Evolutionary conservation across 2,888 invertebrate genomes (phyloP), one percentile per base, ranked within the genome.

Genomic region (Orthonychiurus folsomi): DNA sequence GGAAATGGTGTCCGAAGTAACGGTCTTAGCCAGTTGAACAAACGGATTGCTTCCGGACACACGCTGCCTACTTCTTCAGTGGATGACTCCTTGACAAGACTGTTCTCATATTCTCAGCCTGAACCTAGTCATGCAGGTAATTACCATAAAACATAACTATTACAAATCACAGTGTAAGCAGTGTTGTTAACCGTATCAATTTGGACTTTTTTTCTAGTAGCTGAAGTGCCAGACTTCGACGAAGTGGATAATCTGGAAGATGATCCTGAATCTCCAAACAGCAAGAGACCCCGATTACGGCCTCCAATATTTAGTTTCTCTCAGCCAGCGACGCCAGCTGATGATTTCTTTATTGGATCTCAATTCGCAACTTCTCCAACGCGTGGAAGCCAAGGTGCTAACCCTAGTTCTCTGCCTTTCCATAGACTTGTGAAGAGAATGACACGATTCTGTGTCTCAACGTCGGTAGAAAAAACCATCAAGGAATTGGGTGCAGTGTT

Each of bases 381-480:
- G 2, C 56, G 53, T 26, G 58, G 50, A 18, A 62, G 54, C 24
- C 62, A 57, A 27, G 55, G 59, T 58, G 61, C 57, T 25, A 28
- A 26, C 21, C 12, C 18, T n/a, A 20, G 25, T 52, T 28, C 18
- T 18, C 18, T 55, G 0, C 58, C 65, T 1, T 64, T 68, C 2
- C 62, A 67, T 24, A 62, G 72, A 24, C 67, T 68, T 59, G 91
- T 91, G 56, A 86, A 88, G 65, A 85, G 96, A 73, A 88, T 95
- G 91, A 95, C 96, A 55, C 84, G 96, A 73, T 92, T 95, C 80
- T 90, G 91, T 79, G 87, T 93, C 61, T 84, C 82, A 62, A 85
- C 84, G 26, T 81, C 81, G 73, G 82, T 83, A 74, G 84, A 84
- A 57, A 81, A 81, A 57, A 87, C 90, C 3, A 78, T 88, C 27